phyloP scores from a whole-genome alignment of 2,113 vertebrate species.

The Corynorhinus townsendii region DNA sequence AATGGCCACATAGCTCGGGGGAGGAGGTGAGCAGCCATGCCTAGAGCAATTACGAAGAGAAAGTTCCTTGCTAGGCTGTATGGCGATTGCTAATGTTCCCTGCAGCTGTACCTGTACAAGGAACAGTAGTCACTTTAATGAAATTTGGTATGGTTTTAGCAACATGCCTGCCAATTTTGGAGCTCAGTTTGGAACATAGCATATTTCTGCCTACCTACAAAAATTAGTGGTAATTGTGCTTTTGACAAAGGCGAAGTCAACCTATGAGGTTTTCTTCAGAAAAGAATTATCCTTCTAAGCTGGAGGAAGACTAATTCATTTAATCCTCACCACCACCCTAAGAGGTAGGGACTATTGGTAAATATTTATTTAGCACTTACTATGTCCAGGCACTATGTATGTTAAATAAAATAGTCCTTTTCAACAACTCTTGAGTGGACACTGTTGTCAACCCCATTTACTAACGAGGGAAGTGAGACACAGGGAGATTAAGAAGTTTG shows the following conservation, averaged over 20 bases:
- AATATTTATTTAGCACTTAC: neutral
- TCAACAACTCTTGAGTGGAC: neutral
- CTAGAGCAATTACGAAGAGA: neutral
- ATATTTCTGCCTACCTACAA: neutral
- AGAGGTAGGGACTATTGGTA: neutral
- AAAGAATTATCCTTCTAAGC: slow-evolving; percentile 1
- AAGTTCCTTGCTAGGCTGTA: neutral
- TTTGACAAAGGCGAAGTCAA: neutral
- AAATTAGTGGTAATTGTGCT: slow-evolving; percentile 24
- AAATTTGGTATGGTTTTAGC: neutral
- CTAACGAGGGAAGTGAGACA: neutral
- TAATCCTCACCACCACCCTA: neutral
- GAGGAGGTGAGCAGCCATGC: neutral
- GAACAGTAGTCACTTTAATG: neutral
- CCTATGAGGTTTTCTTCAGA: neutral
- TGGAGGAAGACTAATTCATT: neutral
- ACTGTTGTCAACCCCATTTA: neutral
- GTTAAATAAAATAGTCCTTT: neutral
- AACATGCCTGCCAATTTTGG: neutral
- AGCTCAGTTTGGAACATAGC: neutral
- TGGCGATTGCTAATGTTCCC: neutral
- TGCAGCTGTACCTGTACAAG: neutral
- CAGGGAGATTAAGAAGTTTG: neutral
- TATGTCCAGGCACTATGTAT: neutral
- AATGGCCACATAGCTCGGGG: neutral